Conservation (phyloP, 1,140 invertebrate species). For the Contarinia nasturtii region DNA sequence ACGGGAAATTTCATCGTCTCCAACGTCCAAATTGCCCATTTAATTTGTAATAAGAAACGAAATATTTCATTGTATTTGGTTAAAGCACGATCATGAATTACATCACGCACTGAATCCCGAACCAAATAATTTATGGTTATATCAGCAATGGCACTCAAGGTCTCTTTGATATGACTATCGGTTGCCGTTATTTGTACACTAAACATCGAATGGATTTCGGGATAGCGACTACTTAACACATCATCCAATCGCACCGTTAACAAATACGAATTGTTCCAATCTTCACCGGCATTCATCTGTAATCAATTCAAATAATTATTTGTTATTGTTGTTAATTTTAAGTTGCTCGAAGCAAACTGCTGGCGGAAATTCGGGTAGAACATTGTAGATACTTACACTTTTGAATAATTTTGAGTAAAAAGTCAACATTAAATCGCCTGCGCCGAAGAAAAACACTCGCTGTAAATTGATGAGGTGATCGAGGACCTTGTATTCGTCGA, state of each 20-base stretch:
- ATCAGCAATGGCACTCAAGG: slow-evolving; percentile 12
- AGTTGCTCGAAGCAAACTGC: no score
- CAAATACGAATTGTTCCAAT: slow-evolving; percentile 11
- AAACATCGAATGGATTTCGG: slow-evolving; percentile 6
- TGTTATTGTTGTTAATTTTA: not conserved
- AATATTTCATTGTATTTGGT: slow-evolving; percentile 17
- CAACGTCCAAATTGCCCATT: slow-evolving; percentile 18
- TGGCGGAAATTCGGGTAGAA: not conserved
- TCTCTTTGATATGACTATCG: slow-evolving; percentile 7
- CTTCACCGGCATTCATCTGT: slow-evolving; percentile 12
- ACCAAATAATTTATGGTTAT: slow-evolving; percentile 12
- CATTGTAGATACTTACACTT: slow-evolving; percentile 2
- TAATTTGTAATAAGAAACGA: slow-evolving; percentile 16
- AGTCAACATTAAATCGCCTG: slow-evolving; percentile 12
- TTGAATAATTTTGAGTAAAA: slow-evolving; percentile 15
- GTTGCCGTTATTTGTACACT: slow-evolving; percentile 9
- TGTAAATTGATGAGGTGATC: slow-evolving; percentile 14
- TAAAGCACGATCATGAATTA: slow-evolving; percentile 10
- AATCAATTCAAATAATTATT: not conserved
- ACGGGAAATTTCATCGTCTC: slow-evolving; percentile 13
- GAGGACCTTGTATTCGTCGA: slow-evolving; percentile 9
- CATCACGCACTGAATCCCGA: slow-evolving; percentile 7
- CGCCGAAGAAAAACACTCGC: slow-evolving; percentile 14
- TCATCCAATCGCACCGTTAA: slow-evolving; percentile 12
- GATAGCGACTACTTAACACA: slow-evolving; percentile 8